Evolutionary conservation across 2,113 vertebrate genomes (phyloP).

Genomic region (Cheirogaleus medius): DNA sequence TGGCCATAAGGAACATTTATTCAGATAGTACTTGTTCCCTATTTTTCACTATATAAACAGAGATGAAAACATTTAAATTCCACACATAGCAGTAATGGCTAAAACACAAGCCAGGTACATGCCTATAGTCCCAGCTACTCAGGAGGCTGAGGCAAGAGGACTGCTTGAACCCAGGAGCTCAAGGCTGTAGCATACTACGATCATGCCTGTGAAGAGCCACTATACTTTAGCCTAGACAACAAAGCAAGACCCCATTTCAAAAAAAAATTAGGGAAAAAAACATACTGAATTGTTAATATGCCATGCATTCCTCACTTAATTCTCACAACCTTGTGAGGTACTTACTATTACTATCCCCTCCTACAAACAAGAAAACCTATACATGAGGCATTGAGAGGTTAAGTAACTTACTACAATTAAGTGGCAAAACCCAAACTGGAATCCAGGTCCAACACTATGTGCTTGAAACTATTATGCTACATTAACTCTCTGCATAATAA

Average conservation of each 20-base stretch:
- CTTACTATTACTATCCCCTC: background rate
- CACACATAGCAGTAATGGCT: background rate
- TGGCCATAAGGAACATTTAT: background rate
- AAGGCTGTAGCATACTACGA: too few species aligned
- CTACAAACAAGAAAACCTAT: constrained; percentile 28
- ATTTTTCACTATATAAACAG: background rate
- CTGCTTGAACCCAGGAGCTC: too few species aligned
- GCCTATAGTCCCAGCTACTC: background rate
- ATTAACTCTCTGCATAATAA: constrained; percentile 6
- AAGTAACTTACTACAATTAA: background rate
- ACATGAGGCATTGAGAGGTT: background rate
- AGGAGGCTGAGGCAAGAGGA: background rate
- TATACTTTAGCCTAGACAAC: background rate
- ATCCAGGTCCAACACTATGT: background rate
- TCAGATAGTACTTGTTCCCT: background rate
- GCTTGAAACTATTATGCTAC: constrained; percentile 14
- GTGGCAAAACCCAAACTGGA: background rate
- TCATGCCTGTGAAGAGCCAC: background rate
- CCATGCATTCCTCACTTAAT: constrained; percentile 7
- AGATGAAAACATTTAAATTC: background rate
- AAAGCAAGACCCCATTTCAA: background rate
- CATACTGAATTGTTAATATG: background rate
- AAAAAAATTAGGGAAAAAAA: background rate
- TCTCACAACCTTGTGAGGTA: background rate
- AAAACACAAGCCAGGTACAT: background rate